These are phyloP conservation scores for Arctopsyche grandis DNA, from an alignment of 1,140 invertebrate species.

Conservation along the genomic window DNA sequence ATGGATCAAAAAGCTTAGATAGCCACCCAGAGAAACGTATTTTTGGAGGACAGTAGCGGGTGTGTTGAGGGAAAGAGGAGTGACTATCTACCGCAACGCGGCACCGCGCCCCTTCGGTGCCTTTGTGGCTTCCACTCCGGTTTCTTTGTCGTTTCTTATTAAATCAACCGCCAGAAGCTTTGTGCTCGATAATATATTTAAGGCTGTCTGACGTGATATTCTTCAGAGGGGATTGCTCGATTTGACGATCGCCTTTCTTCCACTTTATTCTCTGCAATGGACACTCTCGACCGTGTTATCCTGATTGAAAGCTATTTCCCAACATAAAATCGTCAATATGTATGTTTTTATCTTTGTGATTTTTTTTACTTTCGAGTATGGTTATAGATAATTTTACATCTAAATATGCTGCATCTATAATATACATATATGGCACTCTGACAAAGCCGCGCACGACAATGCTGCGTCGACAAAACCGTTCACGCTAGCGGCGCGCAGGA, in stretches of 20 bases:
- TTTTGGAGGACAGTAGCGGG: neutral
- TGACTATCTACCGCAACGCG: conserved; percentile 23
- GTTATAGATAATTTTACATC: too few relatives aligned
- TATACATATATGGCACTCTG: too few relatives aligned
- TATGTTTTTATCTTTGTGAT: too few relatives aligned
- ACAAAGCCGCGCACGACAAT: too few relatives aligned
- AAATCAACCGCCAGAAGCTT: conserved; percentile 46
- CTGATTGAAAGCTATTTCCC: conserved; percentile 18
- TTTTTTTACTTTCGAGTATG: too few relatives aligned
- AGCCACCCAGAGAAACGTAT: too few relatives aligned
- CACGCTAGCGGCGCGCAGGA: too few relatives aligned
- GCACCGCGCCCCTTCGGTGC: conserved; percentile 12
- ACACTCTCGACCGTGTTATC: conserved; percentile 3
- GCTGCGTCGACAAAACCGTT: too few relatives aligned
- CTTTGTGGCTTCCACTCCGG: conserved; percentile 36
- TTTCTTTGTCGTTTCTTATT: conserved; percentile 46
- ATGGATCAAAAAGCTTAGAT: too few relatives aligned
- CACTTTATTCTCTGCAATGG: conserved; percentile 34
- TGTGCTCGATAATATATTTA: conserved; percentile 47
- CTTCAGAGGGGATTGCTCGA: conserved; percentile 39
- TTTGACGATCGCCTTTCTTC: conserved; percentile 32
- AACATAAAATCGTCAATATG: neutral
- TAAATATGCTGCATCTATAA: too few relatives aligned
- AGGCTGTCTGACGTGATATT: conserved; percentile 42
- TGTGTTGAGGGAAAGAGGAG: neutral